A percentile compares a stretch with the other conserved stretches of the same genome.
phyloP scores from a whole-genome alignment of 2,888 invertebrate species.

The Vanessa cardui region DNA sequence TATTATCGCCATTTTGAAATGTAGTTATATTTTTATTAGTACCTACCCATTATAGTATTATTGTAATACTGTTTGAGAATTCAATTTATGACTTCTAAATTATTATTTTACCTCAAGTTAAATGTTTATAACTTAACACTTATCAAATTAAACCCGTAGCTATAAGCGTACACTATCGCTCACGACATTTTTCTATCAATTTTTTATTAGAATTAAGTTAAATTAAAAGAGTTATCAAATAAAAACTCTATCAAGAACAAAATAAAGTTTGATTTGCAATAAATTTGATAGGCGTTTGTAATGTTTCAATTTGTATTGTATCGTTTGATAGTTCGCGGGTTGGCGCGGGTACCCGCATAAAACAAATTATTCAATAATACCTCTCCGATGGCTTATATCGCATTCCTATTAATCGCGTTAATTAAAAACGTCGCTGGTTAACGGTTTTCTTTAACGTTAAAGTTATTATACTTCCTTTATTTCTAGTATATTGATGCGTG shows the following conservation, averaged over 20 bases:
- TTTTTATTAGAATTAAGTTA: constrained; percentile 45
- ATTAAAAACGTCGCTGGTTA: constrained; percentile 70
- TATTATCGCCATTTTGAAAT: no score
- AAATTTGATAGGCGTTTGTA: constrained; percentile 7
- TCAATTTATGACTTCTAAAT: not conserved
- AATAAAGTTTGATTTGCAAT: constrained; percentile 13
- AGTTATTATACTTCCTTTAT: constrained; percentile 11
- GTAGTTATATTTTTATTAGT: no score
- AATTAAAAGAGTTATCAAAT: not conserved
- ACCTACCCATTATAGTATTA: no score
- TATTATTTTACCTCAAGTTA: not conserved
- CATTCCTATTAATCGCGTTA: constrained; percentile 71
- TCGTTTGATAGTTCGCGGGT: constrained; percentile 58
- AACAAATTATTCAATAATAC: constrained; percentile 63
- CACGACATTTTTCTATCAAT: constrained; percentile 63
- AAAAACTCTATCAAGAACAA: not conserved
- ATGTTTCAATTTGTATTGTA: not conserved
- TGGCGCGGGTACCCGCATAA: constrained; percentile 77
- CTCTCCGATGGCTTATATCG: constrained; percentile 75
- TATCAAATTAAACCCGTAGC: constrained; percentile 50
- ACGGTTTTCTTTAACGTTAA: constrained; percentile 61
- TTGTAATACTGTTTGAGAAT: not conserved
- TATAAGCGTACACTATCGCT: constrained; percentile 57
- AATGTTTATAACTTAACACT: not conserved
- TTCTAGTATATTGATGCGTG: constrained; percentile 17